Percentiles rank a stretch among this genome's conserved stretches.
phyloP scores from a whole-genome alignment of 2,797 vertebrate species.

The Etheostoma perlongum region DNA sequence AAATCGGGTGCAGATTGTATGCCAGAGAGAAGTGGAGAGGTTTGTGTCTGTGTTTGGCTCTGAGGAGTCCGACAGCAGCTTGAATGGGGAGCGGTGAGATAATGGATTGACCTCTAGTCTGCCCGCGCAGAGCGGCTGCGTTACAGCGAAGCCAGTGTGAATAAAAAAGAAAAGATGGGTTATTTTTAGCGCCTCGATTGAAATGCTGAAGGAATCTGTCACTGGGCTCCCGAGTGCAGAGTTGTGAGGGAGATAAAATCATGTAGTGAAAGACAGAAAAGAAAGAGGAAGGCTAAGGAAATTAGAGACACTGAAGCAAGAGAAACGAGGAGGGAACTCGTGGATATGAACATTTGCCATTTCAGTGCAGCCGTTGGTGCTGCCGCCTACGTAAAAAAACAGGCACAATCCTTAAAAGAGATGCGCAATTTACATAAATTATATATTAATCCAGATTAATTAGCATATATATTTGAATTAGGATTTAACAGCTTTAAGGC shows the following conservation, averaged over 20 bases:
- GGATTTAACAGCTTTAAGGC: slow-evolving; percentile 83
- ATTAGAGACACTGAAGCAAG: slow-evolving; percentile 29
- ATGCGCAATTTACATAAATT: slow-evolving; percentile 82
- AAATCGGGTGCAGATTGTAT: slow-evolving; percentile 32
- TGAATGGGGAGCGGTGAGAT: slow-evolving; percentile 77
- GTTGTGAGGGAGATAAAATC: slow-evolving; percentile 74
- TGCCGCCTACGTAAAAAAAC: slow-evolving; percentile 29
- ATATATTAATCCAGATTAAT: slow-evolving; percentile 84
- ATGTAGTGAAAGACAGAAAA: slow-evolving; percentile 40
- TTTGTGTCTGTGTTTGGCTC: slow-evolving; percentile 45
- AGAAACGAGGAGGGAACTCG: slow-evolving; percentile 34
- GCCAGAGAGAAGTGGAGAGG: slow-evolving; percentile 43
- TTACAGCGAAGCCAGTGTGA: slow-evolving; percentile 88
- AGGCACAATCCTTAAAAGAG: slow-evolving; percentile 62
- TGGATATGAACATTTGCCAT: slow-evolving; percentile 36
- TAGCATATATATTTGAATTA: slow-evolving; percentile 88
- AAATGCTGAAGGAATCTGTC: slow-evolving; percentile 81
- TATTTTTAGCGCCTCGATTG: slow-evolving; percentile 90
- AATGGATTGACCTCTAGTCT: slow-evolving; percentile 90
- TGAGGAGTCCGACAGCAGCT: slow-evolving; percentile 70
- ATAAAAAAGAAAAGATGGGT: slow-evolving; percentile 85
- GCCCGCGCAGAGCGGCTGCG: slow-evolving; percentile 82
- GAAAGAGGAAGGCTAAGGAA: slow-evolving; percentile 43
- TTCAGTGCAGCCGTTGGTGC: slow-evolving; percentile 19
- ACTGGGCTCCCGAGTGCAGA: slow-evolving; percentile 77